These are phyloP conservation scores for Arctocebus calabarensis DNA, from an alignment of 2,797 vertebrate genomes.

Conservation along the genomic window DNA sequence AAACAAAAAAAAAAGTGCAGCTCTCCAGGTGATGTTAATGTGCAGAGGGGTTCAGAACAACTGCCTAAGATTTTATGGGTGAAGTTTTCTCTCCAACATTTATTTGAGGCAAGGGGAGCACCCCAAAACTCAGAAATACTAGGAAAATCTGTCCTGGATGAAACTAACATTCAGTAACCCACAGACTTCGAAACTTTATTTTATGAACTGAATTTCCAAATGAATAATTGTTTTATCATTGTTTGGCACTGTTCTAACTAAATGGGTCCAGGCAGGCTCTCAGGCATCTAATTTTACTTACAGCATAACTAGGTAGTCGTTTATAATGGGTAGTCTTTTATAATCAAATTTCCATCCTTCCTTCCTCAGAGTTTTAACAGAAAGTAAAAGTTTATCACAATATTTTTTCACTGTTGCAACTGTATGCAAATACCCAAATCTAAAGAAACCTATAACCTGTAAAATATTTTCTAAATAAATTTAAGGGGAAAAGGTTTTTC, in stretches of 20 bases:
- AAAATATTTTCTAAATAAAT: conserved; percentile 55
- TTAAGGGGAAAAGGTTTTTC: neutral
- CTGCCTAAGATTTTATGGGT: neutral
- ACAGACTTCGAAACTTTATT: neutral
- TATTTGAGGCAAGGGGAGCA: neutral
- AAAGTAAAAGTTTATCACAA: conserved; percentile 47
- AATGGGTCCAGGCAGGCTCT: neutral
- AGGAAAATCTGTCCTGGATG: neutral
- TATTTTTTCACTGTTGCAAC: conserved; percentile 57
- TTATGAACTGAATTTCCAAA: neutral
- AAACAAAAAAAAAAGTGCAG: neutral
- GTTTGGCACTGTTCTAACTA: conserved; percentile 3
- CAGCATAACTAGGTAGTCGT: neutral
- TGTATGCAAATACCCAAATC: conserved; percentile 53
- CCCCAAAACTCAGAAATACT: conserved; percentile 22
- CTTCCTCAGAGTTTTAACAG: neutral
- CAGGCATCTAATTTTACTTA: neutral
- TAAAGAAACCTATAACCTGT: conserved; percentile 72
- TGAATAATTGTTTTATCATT: neutral
- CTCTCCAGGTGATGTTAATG: neutral
- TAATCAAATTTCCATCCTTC: neutral
- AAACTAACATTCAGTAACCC: neutral
- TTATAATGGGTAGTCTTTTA: neutral
- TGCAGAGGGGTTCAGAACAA: neutral
- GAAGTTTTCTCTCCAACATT: neutral